Evolutionary conservation across 2,113 vertebrate genomes (phyloP).

Genomic region (Cyanoderma ruficeps): DNA sequence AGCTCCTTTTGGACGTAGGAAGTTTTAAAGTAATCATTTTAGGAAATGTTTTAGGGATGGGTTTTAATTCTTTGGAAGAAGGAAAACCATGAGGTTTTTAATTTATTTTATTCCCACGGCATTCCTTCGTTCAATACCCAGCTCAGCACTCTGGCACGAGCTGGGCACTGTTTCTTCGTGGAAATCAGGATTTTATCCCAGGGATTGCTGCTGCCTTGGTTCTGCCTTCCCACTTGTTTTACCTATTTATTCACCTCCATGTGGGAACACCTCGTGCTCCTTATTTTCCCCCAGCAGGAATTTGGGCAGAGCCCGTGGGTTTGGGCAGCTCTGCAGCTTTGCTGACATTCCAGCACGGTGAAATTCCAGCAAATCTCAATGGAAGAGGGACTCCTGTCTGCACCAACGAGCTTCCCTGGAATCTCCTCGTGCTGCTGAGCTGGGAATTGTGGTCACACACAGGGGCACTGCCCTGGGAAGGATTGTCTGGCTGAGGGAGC

Average conservation of each 20-base stretch:
- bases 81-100: neutral
- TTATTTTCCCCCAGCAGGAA: neutral
- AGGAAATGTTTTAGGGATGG: neutral
- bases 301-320: neutral
- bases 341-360: neutral
- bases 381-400: neutral
- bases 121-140: neutral
- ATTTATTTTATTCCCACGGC: neutral
- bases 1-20: constrained; percentile 5
- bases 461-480: neutral
- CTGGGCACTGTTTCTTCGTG: neutral
- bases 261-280: neutral
- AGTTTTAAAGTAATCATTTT: constrained; percentile 13
- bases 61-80: neutral
- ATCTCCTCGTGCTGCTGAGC: neutral
- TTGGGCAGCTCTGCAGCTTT: neutral
- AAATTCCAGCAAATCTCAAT: neutral
- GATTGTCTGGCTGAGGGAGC: neutral
- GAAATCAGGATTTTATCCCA: neutral
- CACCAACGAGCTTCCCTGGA: neutral
- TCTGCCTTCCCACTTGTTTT: neutral
- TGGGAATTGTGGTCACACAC: neutral
- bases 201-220: neutral
- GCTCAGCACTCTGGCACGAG: neutral
- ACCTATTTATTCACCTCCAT: constrained; percentile 56